phyloP scores from a whole-genome alignment of 2,888 invertebrate genomes.

The Dynastes grantii region DNA sequence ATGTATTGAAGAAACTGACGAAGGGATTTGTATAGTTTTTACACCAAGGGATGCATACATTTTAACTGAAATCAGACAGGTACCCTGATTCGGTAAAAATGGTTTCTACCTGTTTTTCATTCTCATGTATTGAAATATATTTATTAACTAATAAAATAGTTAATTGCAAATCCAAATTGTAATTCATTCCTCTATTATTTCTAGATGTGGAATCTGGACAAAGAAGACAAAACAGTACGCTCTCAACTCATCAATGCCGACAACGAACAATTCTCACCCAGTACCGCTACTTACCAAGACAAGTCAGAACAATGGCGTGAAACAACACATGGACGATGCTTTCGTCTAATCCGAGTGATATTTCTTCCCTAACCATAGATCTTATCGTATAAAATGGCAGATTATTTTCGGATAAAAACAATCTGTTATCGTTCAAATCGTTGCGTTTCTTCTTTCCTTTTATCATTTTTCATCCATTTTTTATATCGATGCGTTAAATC shows the following conservation, averaged over 20 bases:
- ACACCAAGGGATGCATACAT: no score
- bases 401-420: slow-evolving; percentile 29
- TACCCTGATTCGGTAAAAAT: no score
- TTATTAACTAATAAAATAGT: no score
- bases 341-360: slow-evolving; percentile 56
- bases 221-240: slow-evolving; percentile 72
- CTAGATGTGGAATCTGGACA: slow-evolving; percentile 72
- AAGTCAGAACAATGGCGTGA: slow-evolving; percentile 58
- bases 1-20: no score
- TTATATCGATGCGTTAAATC: neutral
- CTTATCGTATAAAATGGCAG: slow-evolving; percentile 19
- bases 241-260: slow-evolving; percentile 66
- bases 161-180: no score
- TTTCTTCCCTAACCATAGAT: slow-evolving; percentile 37
- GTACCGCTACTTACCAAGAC: slow-evolving; percentile 60
- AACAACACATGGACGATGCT: slow-evolving; percentile 56
- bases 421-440: slow-evolving; percentile 21
- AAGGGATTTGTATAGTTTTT: no score
- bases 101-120: no score
- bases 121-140: no score
- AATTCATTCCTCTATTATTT: neutral
- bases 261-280: slow-evolving; percentile 62
- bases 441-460: neutral
- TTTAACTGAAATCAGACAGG: no score
- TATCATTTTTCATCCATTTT: slow-evolving; percentile 1